Evolutionary conservation across 2,113 vertebrate species (phyloP).

Genomic region (Thunnus thynnus): DNA sequence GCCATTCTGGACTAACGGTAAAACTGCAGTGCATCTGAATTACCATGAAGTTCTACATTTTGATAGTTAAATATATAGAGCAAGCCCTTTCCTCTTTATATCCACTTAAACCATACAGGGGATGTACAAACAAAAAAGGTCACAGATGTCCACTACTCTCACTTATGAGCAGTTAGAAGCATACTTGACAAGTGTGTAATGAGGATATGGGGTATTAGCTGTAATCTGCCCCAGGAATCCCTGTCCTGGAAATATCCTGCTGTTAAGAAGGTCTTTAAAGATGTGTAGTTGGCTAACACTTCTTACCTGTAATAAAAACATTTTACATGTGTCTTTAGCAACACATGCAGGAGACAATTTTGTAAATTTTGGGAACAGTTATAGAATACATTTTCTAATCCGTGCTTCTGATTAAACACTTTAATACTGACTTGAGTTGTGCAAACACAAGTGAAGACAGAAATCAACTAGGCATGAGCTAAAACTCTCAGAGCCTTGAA

Average conservation of each 20-base stretch:
- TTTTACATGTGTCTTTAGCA: background rate
- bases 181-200: conserved; percentile 63
- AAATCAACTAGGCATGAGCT: background rate
- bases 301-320: background rate
- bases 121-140: conserved; percentile 11
- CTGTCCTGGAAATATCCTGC: conserved; percentile 66
- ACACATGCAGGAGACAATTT: background rate
- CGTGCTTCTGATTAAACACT: background rate
- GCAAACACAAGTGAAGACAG: background rate
- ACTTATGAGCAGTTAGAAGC: conserved; percentile 58
- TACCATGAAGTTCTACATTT: background rate
- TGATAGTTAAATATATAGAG: background rate
- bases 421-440: background rate
- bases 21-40: background rate
- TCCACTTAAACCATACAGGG: background rate
- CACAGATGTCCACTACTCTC: conserved; percentile 69
- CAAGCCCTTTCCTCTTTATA: background rate
- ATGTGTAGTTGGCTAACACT: conserved; percentile 4
- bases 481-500: conserved; percentile 39
- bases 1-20: background rate
- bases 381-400: background rate
- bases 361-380: background rate
- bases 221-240: conserved; percentile 79
- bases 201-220: conserved; percentile 79
- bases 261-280: conserved; percentile 55